phyloP scores from a whole-genome alignment of 2,888 invertebrate genomes.

The Caenorhabditis sp. region DNA sequence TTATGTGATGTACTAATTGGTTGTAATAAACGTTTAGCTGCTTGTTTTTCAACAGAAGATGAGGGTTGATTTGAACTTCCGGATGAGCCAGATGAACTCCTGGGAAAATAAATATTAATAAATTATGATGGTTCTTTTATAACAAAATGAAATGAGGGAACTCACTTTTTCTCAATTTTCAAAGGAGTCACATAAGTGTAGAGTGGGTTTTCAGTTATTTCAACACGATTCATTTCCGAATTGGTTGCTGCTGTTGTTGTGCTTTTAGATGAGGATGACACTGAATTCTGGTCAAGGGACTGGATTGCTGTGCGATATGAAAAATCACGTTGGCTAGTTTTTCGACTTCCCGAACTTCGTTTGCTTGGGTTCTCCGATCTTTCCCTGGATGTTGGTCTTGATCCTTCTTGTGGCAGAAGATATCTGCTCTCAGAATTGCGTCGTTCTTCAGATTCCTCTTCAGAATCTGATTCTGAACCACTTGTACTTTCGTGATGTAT shows the following conservation, averaged over 20 bases:
- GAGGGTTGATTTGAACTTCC: conserved; percentile 33
- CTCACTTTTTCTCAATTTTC: conserved; percentile 29
- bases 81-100: conserved; percentile 29
- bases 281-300: conserved; percentile 32
- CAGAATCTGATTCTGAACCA: conserved; percentile 31
- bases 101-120: conserved; percentile 6
- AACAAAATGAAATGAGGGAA: not conserved
- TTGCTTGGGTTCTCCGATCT: conserved; percentile 35
- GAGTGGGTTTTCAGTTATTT: conserved; percentile 39
- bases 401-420: conserved; percentile 35
- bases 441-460: conserved; percentile 35
- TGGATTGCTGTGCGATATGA: conserved; percentile 43
- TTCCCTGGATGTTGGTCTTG: conserved; percentile 40
- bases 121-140: not conserved
- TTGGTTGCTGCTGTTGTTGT: conserved; percentile 24
- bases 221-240: conserved; percentile 29
- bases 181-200: conserved; percentile 31
- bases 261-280: conserved; percentile 26
- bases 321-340: conserved; percentile 28
- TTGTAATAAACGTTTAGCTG: conserved; percentile 42
- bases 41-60: conserved; percentile 44
- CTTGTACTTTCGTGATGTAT: conserved; percentile 14
- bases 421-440: conserved; percentile 41
- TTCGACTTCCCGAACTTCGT: conserved; percentile 31
- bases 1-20: conserved; percentile 46